Conservation (phyloP, 2,888 invertebrate genomes). For the Branchellion lobata region DNA sequence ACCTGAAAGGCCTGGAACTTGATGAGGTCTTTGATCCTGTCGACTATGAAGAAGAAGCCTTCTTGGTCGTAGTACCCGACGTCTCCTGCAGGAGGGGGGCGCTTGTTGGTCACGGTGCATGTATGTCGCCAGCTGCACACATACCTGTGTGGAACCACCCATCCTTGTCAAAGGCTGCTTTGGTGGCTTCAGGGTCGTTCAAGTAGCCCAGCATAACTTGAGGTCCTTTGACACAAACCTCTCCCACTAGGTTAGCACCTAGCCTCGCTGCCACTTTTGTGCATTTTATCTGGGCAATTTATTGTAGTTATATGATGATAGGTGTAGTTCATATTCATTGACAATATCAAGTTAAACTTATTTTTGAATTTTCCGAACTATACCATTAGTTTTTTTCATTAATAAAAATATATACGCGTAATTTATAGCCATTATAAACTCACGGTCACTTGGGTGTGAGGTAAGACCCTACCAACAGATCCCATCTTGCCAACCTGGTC, state of each 20-base stretch:
- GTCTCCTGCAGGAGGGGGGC: conserved; percentile 72
- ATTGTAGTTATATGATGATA: background rate
- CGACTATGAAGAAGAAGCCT: conserved; percentile 79
- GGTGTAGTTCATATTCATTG: background rate
- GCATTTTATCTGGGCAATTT: conserved; percentile 49
- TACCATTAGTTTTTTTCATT: no score
- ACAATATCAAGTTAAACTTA: background rate
- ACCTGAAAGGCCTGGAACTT: conserved; percentile 84
- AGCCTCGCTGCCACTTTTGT: conserved; percentile 65
- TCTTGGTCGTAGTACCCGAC: conserved; percentile 78
- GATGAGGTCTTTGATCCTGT: conserved; percentile 83
- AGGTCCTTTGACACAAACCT: conserved; percentile 80
- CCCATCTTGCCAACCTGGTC: conserved; percentile 66
- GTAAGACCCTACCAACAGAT: conserved; percentile 70
- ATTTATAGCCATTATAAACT: no score
- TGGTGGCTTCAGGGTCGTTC: conserved; percentile 72
- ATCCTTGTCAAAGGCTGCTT: conserved; percentile 69
- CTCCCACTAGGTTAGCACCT: conserved; percentile 68
- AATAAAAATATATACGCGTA: no score
- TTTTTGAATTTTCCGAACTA: background rate
- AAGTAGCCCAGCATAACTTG: conserved; percentile 80
- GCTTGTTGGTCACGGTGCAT: conserved; percentile 48
- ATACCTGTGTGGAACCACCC: conserved; percentile 76
- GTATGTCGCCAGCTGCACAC: conserved; percentile 31
- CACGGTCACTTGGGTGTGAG: conserved; percentile 70